Evolutionary conservation across 1,140 invertebrate genomes (phyloP).

Genomic region (Dendroctonus valens): DNA sequence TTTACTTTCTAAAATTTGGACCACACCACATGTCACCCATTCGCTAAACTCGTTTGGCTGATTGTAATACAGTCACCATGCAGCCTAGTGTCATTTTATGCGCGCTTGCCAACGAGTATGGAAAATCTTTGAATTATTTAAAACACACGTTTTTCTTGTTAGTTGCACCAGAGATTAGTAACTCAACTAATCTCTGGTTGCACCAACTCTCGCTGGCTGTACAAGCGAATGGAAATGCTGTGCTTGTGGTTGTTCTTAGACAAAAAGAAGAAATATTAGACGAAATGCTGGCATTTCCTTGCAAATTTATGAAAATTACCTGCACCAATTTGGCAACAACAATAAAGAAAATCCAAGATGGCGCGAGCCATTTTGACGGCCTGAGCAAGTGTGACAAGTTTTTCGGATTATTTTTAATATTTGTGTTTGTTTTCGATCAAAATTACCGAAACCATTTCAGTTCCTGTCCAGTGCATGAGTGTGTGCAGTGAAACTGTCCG

Average conservation of each 20-base stretch:
- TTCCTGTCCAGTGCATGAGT: constrained; percentile 3
- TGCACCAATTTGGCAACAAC: constrained; percentile 1
- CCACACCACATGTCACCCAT: background rate
- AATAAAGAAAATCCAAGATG: constrained; percentile 45
- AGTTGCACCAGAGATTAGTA: no score
- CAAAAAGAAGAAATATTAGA: no score
- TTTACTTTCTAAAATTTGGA: background rate
- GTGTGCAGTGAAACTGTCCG: constrained; percentile 10
- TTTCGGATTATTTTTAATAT: constrained; percentile 38
- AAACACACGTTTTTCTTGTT: no score
- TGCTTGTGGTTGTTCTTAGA: no score
- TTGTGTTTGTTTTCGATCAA: constrained; percentile 35
- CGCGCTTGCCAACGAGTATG: constrained; percentile 1
- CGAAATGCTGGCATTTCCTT: no score
- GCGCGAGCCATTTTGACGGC: constrained; percentile 47
- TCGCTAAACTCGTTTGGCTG: constrained; percentile 19
- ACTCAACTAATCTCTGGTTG: no score
- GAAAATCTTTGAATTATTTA: background rate
- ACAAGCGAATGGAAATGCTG: no score
- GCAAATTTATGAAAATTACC: no score
- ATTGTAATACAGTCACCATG: constrained; percentile 18
- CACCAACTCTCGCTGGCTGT: no score
- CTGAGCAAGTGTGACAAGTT: constrained; percentile 37
- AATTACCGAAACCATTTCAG: constrained; percentile 11
- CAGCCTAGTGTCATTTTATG: constrained; percentile 10